phyloP scores from a whole-genome alignment of 2,113 vertebrate genomes.

The Rissa tridactyla region DNA sequence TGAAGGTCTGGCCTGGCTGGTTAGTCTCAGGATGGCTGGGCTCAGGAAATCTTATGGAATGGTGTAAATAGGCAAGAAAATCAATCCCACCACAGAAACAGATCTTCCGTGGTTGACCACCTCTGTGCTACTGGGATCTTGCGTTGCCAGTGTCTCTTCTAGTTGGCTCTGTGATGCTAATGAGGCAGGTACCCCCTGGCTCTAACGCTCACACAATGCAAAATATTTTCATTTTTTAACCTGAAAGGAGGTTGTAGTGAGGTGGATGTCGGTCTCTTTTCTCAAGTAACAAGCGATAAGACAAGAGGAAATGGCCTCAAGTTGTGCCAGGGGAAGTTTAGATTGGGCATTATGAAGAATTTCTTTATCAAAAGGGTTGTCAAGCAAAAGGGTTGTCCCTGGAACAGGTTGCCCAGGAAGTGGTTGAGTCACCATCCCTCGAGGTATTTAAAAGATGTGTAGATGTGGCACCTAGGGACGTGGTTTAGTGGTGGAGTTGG shows the following conservation, averaged over 20 bases:
- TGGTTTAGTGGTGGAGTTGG: background rate
- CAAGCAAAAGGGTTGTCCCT: background rate
- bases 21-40: background rate
- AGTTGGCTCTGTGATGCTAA: background rate
- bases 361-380: background rate
- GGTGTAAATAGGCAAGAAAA: background rate
- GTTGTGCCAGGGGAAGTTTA: background rate
- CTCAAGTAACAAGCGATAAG: background rate
- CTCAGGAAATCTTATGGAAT: background rate
- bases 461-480: background rate
- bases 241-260: background rate
- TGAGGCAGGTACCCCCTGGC: background rate
- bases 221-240: background rate
- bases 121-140: background rate
- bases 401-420: background rate
- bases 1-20: background rate
- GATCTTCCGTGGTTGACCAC: background rate
- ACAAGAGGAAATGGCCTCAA: background rate
- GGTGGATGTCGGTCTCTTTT: background rate
- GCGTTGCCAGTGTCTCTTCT: background rate
- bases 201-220: background rate
- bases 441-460: background rate
- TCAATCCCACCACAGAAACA: background rate
- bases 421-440: background rate
- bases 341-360: background rate